phyloP scores from a whole-genome alignment of 2,113 vertebrate species.

The Mastomys coucha region DNA sequence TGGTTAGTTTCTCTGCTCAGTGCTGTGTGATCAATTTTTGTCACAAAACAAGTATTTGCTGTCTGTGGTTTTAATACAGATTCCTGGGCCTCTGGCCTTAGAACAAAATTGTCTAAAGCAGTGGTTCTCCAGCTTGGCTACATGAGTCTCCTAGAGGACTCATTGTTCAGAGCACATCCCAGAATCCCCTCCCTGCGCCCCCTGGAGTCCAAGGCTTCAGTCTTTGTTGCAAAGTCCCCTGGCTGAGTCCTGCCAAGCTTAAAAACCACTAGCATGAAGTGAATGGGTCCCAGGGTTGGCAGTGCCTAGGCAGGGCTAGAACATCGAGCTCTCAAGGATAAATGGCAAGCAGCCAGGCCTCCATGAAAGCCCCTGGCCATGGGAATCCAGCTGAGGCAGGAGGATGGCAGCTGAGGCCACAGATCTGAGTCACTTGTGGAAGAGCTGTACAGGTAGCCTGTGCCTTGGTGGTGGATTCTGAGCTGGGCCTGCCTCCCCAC shows the following conservation, averaged over 20 bases:
- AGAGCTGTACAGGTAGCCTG: background rate
- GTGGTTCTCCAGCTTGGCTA: background rate
- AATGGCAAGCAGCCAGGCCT: background rate
- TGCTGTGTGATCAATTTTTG: background rate
- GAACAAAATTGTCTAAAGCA: background rate
- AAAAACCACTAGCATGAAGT: background rate
- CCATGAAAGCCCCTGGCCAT: background rate
- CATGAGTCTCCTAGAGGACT: background rate
- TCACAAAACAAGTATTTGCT: background rate
- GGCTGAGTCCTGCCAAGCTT: background rate
- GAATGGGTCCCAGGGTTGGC: no score
- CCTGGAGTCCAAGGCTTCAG: background rate
- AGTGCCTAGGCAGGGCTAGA: background rate
- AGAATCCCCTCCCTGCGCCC: fast-evolving
- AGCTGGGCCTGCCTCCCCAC: background rate
- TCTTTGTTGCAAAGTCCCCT: background rate
- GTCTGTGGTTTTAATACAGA: background rate
- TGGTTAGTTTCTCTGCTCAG: background rate
- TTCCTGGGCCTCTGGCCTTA: background rate
- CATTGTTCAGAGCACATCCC: background rate
- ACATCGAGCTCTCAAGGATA: background rate
- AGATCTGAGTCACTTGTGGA: background rate
- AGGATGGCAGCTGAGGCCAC: background rate
- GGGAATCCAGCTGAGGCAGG: background rate
- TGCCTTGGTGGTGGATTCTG: background rate